Conservation (phyloP, 1,140 invertebrate species). For the Heterodera carotae region DNA sequence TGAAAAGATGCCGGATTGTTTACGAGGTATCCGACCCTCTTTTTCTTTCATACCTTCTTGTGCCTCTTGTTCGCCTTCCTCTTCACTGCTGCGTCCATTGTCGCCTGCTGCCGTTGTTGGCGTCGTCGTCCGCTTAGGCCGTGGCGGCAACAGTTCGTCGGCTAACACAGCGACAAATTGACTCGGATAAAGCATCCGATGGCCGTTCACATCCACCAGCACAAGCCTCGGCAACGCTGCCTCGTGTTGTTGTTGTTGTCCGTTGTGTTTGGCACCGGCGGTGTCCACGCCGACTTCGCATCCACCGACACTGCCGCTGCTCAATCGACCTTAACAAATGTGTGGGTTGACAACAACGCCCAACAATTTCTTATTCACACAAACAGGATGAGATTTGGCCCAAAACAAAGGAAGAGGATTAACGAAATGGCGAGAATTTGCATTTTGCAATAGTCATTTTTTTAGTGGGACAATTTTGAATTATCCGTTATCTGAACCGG, state of each 20-base stretch:
- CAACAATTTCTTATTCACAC: not conserved
- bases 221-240: constrained; percentile 44
- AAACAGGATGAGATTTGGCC: not conserved
- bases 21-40: too few species aligned
- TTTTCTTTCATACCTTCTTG: too few species aligned
- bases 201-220: constrained; percentile 46
- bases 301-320: not conserved
- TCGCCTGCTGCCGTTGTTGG: too few species aligned
- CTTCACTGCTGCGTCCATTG: constrained; percentile 9
- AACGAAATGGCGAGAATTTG: too few species aligned
- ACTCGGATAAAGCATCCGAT: constrained; percentile 46
- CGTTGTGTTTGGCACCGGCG: not conserved
- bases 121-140: not conserved
- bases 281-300: not conserved
- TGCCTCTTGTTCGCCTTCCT: constrained; percentile 16
- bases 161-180: constrained; percentile 45
- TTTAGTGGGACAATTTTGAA: too few species aligned
- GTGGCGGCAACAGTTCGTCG: constrained; percentile 31
- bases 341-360: not conserved
- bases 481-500: too few species aligned
- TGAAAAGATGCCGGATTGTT: too few species aligned
- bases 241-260: not conserved
- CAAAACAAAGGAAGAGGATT: too few species aligned
- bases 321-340: not conserved
- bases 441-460: too few species aligned